Evolutionary conservation across 1,140 invertebrate species (phyloP).

Genomic region (Hypothenemus hampei): DNA sequence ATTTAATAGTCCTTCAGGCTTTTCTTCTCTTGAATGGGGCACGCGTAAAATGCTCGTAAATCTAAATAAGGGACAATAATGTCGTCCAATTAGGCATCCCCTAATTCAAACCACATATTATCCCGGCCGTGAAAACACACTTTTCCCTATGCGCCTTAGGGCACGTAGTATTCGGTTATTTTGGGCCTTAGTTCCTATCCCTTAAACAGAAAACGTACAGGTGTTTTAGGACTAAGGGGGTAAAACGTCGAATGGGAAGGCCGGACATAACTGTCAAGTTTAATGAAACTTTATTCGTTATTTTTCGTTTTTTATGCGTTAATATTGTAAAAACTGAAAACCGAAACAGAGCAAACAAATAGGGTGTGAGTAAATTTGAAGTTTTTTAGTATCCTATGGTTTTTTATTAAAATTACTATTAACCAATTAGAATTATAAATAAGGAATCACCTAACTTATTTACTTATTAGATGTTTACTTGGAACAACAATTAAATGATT

Average conservation of each 20-base stretch:
- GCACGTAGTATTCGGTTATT: conserved; percentile 7
- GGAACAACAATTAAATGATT: no score
- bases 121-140: conserved; percentile 11
- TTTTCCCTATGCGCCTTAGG: conserved; percentile 14
- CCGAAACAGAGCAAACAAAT: no score
- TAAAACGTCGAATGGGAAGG: conserved; percentile 12
- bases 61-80: conserved; percentile 24
- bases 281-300: conserved; percentile 15
- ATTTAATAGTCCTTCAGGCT: no score
- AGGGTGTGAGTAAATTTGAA: no score
- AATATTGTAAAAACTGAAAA: conserved; percentile 7
- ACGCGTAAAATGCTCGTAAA: conserved; percentile 14
- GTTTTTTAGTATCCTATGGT: no score
- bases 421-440: no score
- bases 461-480: no score
- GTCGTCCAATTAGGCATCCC: conserved; percentile 21
- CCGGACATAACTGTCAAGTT: conserved; percentile 10
- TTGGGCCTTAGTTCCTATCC: not conserved
- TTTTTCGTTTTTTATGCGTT: conserved; percentile 16
- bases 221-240: conserved; percentile 9
- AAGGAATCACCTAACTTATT: no score
- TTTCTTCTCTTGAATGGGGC: not conserved
- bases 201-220: conserved; percentile 5
- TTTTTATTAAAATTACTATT: no score
- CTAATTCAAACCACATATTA: conserved; percentile 19